Percentiles rank a stretch among this genome's conserved stretches.
These are phyloP conservation scores for Noctuana brunneofusca DNA, from an alignment of 2,888 invertebrate species.

Conservation along the genomic window DNA sequence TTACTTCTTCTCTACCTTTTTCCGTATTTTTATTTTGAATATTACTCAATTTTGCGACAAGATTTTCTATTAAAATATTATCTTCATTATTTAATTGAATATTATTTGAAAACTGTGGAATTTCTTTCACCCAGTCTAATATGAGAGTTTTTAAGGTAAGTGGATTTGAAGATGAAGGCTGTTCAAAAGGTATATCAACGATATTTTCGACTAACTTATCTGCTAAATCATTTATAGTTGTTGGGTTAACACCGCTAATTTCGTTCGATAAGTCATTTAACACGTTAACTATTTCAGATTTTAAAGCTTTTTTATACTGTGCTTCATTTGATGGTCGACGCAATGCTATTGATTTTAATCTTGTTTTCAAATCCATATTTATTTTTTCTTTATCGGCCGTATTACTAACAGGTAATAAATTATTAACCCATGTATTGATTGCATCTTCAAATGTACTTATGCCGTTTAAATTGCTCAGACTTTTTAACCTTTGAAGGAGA, in stretches of 20 bases:
- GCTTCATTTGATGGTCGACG: constrained; percentile 3
- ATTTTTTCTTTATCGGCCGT: constrained; percentile 10
- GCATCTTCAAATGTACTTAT: constrained; percentile 13
- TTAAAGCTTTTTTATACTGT: constrained; percentile 20
- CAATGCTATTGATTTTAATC: neutral
- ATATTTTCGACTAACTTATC: constrained; percentile 5
- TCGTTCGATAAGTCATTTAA: constrained; percentile 18
- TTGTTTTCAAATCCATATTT: neutral
- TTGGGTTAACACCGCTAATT: neutral
- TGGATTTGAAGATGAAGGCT: neutral
- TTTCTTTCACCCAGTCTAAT: constrained; percentile 31
- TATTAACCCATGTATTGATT: constrained; percentile 22
- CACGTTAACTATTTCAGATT: constrained; percentile 9
- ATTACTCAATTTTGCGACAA: constrained; percentile 13
- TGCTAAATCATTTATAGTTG: constrained; percentile 10
- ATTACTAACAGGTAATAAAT: neutral
- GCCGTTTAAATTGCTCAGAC: neutral
- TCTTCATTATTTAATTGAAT: constrained; percentile 34
- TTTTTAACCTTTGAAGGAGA: constrained; percentile 36
- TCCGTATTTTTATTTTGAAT: neutral
- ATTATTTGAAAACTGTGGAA: constrained; percentile 28
- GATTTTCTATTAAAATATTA: constrained; percentile 22
- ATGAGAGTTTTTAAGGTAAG: constrained; percentile 4
- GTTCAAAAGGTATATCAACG: constrained; percentile 1
- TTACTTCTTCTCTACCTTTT: constrained; percentile 1